phyloP scores from a whole-genome alignment of 2,113 vertebrate genomes.

The Numida meleagris region DNA sequence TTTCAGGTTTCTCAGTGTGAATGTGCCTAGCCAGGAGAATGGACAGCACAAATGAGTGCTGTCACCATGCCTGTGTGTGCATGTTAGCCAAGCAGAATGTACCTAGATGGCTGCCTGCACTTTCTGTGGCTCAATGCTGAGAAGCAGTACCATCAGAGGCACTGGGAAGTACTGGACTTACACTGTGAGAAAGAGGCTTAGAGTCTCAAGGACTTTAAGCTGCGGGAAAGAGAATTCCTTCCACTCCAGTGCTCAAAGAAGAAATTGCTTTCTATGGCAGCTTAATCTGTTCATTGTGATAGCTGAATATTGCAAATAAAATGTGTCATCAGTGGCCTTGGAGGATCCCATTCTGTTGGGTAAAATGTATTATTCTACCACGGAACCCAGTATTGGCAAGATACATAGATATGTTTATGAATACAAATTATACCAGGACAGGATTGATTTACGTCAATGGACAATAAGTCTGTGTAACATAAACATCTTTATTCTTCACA shows the following conservation, averaged over 20 bases:
- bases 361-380: not conserved
- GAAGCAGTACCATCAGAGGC: not conserved
- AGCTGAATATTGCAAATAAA: not conserved
- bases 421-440: not conserved
- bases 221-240: not conserved
- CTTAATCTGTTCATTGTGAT: not conserved
- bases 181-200: not conserved
- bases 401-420: not conserved
- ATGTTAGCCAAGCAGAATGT: not conserved
- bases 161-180: not conserved
- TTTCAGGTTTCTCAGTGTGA: not conserved
- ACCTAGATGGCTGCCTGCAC: not conserved
- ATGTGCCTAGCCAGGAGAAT: not conserved
- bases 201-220: not conserved
- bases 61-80: not conserved
- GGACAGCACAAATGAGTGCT: not conserved
- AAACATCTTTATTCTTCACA: not conserved
- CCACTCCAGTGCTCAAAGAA: not conserved
- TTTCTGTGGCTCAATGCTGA: not conserved
- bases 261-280: not conserved
- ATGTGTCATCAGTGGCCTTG: not conserved
- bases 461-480: not conserved
- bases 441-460: not conserved
- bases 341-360: not conserved
- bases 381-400: not conserved